Conservation (phyloP, 1,140 invertebrate genomes). For the Drosophila bifasciata region DNA sequence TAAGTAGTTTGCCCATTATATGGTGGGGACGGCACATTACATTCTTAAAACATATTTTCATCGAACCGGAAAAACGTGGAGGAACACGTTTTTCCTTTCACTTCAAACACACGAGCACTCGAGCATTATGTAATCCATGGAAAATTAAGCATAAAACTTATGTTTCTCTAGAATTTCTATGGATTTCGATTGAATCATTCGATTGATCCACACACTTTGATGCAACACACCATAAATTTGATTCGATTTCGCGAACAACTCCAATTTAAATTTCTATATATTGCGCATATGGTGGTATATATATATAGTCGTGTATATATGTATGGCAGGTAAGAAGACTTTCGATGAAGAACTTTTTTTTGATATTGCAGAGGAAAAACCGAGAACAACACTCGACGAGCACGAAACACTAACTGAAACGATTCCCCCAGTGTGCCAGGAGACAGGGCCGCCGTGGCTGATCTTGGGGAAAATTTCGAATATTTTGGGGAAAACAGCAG, state of each 20-base stretch:
- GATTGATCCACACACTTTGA: constrained; percentile 37
- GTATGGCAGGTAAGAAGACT: constrained; percentile 62
- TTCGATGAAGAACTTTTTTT: constrained; percentile 80
- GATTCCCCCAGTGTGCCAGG: constrained; percentile 34
- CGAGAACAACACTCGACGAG: constrained; percentile 84
- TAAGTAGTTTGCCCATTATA: constrained; percentile 25
- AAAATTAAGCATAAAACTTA: constrained; percentile 36
- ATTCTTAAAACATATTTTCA: constrained; percentile 11
- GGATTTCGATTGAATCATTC: not conserved
- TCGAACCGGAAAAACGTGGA: constrained; percentile 65
- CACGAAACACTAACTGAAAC: constrained; percentile 84
- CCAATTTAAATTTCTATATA: constrained; percentile 65
- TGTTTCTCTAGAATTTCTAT: constrained; percentile 10
- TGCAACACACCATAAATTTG: constrained; percentile 52
- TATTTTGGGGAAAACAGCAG: constrained; percentile 5
- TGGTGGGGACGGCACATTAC: constrained; percentile 39
- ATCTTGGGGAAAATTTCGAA: constrained; percentile 38
- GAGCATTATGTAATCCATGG: constrained; percentile 74
- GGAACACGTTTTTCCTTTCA: constrained; percentile 59
- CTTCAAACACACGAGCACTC: constrained; percentile 44
- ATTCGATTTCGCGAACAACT: constrained; percentile 57
- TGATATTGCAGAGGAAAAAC: constrained; percentile 79
- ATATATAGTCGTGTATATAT: constrained; percentile 63
- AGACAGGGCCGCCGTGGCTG: constrained; percentile 31
- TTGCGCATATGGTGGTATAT: constrained; percentile 45